Evolutionary conservation across 1,140 invertebrate species (phyloP).

Genomic region (Anthonomus grandis): DNA sequence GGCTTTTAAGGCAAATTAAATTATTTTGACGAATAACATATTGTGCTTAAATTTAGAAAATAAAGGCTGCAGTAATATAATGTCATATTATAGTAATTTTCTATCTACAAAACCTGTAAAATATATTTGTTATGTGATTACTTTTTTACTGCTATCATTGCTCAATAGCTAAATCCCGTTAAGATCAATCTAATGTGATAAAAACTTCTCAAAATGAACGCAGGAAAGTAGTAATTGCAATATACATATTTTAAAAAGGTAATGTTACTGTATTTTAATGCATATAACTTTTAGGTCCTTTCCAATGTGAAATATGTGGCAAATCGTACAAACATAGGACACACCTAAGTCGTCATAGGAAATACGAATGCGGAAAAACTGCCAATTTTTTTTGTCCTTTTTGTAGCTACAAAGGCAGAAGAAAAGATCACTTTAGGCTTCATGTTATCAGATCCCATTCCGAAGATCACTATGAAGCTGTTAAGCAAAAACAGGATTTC

Average conservation of each 20-base stretch:
- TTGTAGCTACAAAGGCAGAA: constrained; percentile 36
- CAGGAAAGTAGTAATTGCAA: background rate
- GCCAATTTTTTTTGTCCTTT: constrained; percentile 47
- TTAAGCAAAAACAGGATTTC: constrained; percentile 9
- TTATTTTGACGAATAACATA: no score
- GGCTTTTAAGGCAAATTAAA: no score
- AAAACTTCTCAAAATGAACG: no score
- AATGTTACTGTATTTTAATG: background rate
- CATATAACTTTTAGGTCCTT: background rate
- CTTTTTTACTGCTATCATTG: background rate
- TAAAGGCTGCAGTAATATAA: no score
- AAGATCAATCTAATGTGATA: background rate
- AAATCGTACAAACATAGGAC: constrained; percentile 32
- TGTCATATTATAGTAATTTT: no score
- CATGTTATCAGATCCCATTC: constrained; percentile 28
- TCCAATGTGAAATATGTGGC: constrained; percentile 24
- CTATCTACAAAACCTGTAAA: no score
- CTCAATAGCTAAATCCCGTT: background rate
- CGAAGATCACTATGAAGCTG: constrained; percentile 19
- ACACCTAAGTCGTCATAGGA: constrained; percentile 25
- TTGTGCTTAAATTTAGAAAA: no score
- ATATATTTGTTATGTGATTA: background rate
- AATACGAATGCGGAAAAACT: constrained; percentile 41
- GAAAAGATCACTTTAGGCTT: constrained; percentile 27
- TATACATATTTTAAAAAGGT: background rate